Evolutionary conservation across 2,113 vertebrate genomes (phyloP).

Genomic region (Ifrita kowaldi): DNA sequence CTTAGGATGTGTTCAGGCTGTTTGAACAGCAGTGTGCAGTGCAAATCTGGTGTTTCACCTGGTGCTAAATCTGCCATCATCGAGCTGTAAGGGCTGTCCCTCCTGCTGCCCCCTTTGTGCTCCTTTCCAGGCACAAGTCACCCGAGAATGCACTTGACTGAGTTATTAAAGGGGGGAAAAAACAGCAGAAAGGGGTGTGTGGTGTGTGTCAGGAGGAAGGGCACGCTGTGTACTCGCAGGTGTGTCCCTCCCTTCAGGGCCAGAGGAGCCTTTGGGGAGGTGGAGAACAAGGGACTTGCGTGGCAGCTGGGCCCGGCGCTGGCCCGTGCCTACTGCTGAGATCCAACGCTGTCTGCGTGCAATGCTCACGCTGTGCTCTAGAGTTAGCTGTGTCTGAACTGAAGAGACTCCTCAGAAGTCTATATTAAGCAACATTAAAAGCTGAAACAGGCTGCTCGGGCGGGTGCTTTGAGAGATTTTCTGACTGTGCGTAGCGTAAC

Average conservation of each 20-base stretch:
- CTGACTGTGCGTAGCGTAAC: neutral
- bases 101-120: neutral
- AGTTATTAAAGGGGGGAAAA: too few species aligned
- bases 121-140: neutral
- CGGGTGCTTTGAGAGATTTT: neutral
- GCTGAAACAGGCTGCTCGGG: neutral
- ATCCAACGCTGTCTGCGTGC: neutral
- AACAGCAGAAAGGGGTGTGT: neutral
- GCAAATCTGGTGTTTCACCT: neutral
- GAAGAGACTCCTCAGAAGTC: neutral
- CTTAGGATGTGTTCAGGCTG: neutral
- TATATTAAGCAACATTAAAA: constrained; percentile 8
- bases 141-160: accelerated
- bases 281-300: neutral
- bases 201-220: neutral
- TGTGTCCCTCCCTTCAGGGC: neutral
- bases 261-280: neutral
- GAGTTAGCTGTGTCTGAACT: neutral
- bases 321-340: neutral
- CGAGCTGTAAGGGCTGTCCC: neutral
- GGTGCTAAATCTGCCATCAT: accelerated
- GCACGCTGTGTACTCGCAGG: accelerated
- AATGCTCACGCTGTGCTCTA: neutral
- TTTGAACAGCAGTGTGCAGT: neutral
- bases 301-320: neutral